Evolutionary conservation across 2,888 invertebrate species (phyloP).

Genomic region (Microctonus hyperodae): DNA sequence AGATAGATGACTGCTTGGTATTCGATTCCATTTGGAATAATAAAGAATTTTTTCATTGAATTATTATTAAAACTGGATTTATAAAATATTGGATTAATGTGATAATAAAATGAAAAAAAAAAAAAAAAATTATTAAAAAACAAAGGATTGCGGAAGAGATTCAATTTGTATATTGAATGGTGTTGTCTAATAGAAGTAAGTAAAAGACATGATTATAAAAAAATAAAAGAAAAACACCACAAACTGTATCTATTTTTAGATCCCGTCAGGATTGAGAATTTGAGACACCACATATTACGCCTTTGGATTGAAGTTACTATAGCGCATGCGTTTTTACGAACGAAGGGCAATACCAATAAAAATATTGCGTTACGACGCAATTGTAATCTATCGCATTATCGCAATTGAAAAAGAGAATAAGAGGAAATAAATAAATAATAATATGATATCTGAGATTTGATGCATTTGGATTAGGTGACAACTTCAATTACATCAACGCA

Average conservation of each 20-base stretch:
- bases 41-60: not conserved
- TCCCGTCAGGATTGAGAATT: conserved; percentile 42
- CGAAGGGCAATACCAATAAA: not conserved
- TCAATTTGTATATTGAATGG: not conserved
- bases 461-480: conserved; percentile 17
- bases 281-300: conserved; percentile 43
- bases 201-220: not conserved
- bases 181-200: conserved; percentile 13
- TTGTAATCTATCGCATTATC: conserved; percentile 18
- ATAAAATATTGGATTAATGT: not conserved
- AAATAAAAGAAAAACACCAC: conserved; percentile 38
- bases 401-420: conserved; percentile 7
- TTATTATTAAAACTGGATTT: not conserved
- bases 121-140: conserved; percentile 11
- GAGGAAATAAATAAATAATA: conserved; percentile 8
- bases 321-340: conserved; percentile 22
- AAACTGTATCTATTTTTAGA: conserved; percentile 55
- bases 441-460: conserved; percentile 21
- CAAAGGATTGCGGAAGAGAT: not conserved
- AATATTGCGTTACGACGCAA: conserved; percentile 27
- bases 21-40: conserved; percentile 22
- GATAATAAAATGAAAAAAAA: not conserved
- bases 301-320: conserved; percentile 25
- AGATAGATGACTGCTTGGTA: conserved; percentile 21
- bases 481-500: conserved; percentile 24